Base-by-base conservation (phyloP, 2,888 invertebrate genomes). In the Portevinia maculata region DNA sequence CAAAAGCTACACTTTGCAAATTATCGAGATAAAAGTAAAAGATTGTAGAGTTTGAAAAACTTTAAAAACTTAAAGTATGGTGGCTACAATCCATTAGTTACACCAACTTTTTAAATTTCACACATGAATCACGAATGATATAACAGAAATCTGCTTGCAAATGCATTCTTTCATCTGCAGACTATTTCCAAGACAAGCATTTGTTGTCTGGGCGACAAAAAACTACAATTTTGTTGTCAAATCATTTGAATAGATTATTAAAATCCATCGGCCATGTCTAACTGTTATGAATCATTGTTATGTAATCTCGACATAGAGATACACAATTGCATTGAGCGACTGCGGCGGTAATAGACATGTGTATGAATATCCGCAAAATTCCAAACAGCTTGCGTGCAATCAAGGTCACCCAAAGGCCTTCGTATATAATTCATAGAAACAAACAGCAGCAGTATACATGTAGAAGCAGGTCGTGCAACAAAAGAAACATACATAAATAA, bases 381-480 rank as follows among this genome's bases (percentile, higher is more conserved):
- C 52, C 69, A 64, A 52, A 48, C 34, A 46, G 46, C 50, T 81
- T 81, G 65, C 52, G 65, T 81, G 60, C 60, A 64, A 81, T 75
- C 75, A 81, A 81, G 81, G 81, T 75, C 70, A 75, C 24, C 30
- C 53, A 32, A 50, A 71, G 65, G 53, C 81, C 74, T 79, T 69
- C 78, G 21, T 7, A 30, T 6, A 53, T 24, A 28, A 41, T 55
- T 46, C 37, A 44, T 65, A 53, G 37, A 19, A 53, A 41, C 53
- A 21, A 55, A 21, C 21, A 13, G 21, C 15, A 8, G 7, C 3
- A 0, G 37, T 39, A 19, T 17, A 46, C 1, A 24, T 13, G 13
- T 8, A 24, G 5, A 13, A 57, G 34, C 15, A 39, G n/a, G 24
- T 17, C 11, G 17, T 24, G 11, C 17, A 44, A 60, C 19, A 32